Evolutionary conservation across 2,888 invertebrate species (phyloP), one percentile per base, ranked within the genome.

Genomic region (Tiliacea citrago): DNA sequence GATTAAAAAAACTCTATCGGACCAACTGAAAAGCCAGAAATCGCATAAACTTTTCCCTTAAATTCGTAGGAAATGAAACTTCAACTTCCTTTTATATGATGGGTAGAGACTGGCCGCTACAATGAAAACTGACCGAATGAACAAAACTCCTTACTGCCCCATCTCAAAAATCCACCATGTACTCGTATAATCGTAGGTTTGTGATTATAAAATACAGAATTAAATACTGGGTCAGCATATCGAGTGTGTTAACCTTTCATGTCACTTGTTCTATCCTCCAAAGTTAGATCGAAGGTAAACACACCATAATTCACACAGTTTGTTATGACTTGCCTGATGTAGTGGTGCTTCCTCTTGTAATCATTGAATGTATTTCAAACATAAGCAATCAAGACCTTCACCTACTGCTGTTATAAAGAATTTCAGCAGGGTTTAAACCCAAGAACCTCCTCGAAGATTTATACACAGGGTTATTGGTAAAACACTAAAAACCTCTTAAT

Each of bases 261-360:
- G 35, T 42, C 42, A 73, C 53, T 73, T 78, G 42, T 61, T 39
- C 35, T 49, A 61, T 79, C 29, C 49, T 61, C 16, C 39, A 49
- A 49, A 55, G n/a, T 55, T 53, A 53, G 29, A 29, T 79, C 13
- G 79, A 79, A 76, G 79, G 60, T 79, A 73, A 73, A 73, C 73
- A 42, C 53, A 16, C 73, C 79, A 79, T 79, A 79, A 73, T 45
- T 72, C n/a, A 79, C 45, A 55, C 45, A 55, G 55, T 55, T 29
- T 73, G 42, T 62, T 79, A 73, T 79, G 79, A 55, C 42, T 49
- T 24, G 42, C 53, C 42, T 55, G 60, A 16, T 57, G n/a, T n/a
- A 35, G 35, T 35, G 6, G 21, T 71, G 53, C 72, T 53, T 49
- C 60, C 71, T 53, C 47, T 61, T 39, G 16, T 16, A n/a, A 61